Base-by-base conservation (phyloP, 2,797 vertebrate genomes). In the Enteromius afrohamiltoni region DNA sequence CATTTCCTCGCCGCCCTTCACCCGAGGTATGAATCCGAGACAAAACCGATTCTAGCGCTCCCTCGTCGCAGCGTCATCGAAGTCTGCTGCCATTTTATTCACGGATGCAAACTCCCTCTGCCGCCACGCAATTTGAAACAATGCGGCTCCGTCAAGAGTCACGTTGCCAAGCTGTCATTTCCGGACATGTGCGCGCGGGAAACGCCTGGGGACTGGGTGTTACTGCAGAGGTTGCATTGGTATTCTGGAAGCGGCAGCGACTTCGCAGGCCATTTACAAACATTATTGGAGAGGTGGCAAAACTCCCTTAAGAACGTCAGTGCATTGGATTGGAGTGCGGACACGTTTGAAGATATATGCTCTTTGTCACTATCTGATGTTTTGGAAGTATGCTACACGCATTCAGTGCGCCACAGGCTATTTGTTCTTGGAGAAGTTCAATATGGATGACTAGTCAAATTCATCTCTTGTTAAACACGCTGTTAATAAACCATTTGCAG, bases 201-300 rank as follows among this genome's bases (percentile, higher is more conserved):
- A 76, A 69, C 2, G 75, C 76, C 82, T 68, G 42, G 85, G 75
- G 81, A 85, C 65, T 34, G 17, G 62, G 64, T 64, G 83, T 69
- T 86, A 75, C 73, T 85, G 73, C 34, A 1, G 79, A 45, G 6
- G 2, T 21, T 37, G 19, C 80, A 86, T 88, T 86, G 74, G 80
- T 83, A 86, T 85, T 88, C 83, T 77, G 47, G 29, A 42, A 49
- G 42, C 8, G 6, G 17, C 60, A 10, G 6, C n/a, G 9, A 49
- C 34, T 37, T 80, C 29, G 11, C 77, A 80, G 69, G 67, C 85
- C 77, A 84, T 88, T 85, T 88, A 83, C 77, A 86, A 86, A 82
- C 76, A 60, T 80, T 70, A 65, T 82, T 68, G 83, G 79, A 84
- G 64, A 75, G 64, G 3, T 58, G 45, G 74, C 78, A 83, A 70